Percentiles rank a stretch among this genome's conserved stretches.
Conservation (phyloP, 2,888 invertebrate species). For the Diaphora mendica region DNA sequence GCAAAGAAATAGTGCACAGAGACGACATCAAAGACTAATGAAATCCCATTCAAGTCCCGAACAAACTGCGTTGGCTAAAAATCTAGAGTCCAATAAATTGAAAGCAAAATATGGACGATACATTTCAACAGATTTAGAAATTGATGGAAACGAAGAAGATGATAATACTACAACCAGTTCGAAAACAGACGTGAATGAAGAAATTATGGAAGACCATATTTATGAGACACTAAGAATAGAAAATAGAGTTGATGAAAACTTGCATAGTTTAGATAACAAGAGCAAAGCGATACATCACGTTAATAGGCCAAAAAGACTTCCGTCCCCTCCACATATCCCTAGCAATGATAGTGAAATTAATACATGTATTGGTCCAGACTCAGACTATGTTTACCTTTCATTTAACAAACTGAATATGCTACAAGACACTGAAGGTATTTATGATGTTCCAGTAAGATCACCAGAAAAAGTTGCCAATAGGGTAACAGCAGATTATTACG, state of each 20-base stretch:
- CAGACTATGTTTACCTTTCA: conserved; percentile 83
- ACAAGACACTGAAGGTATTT: conserved; percentile 73
- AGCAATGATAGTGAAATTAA: conserved; percentile 50
- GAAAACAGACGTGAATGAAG: conserved; percentile 57
- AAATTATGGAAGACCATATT: conserved; percentile 84
- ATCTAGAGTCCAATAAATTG: conserved; percentile 63
- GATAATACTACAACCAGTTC: conserved; percentile 52
- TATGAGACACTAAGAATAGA: conserved; percentile 87
- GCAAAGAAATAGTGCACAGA: conserved; percentile 83
- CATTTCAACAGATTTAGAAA: conserved; percentile 71
- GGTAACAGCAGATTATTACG: conserved; percentile 68
- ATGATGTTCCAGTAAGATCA: conserved; percentile 77
- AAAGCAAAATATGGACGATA: conserved; percentile 76
- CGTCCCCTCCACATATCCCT: conserved; percentile 67
- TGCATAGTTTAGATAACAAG: conserved; percentile 67
- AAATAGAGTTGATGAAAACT: conserved; percentile 64
- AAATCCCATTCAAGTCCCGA: conserved; percentile 84
- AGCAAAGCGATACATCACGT: conserved; percentile 73
- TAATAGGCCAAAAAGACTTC: conserved; percentile 69
- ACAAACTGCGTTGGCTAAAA: conserved; percentile 79
- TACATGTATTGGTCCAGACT: conserved; percentile 75
- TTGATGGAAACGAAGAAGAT: conserved; percentile 51
- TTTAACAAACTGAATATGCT: conserved; percentile 74
- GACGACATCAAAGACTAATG: conserved; percentile 84
- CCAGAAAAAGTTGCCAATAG: conserved; percentile 66